Conservation (phyloP, 2,113 vertebrate genomes). For the Eulemur macaco region DNA sequence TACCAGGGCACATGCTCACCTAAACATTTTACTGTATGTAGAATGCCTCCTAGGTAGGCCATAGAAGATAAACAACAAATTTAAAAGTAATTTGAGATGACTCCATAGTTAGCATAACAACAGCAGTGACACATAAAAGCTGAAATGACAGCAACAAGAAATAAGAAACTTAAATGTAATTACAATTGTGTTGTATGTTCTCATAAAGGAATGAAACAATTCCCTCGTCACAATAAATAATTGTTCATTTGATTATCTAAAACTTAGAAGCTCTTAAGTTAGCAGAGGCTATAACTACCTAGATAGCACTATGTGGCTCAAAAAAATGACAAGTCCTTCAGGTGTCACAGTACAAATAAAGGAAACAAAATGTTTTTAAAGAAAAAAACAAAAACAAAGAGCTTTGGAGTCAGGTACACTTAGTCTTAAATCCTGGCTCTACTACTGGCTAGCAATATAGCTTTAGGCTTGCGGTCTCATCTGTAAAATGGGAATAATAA, state of each 20-base stretch:
- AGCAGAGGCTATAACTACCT: background rate
- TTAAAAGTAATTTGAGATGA: background rate
- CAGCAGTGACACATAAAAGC: background rate
- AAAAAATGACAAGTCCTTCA: background rate
- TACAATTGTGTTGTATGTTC: background rate
- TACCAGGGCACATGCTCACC: background rate
- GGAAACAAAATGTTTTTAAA: background rate
- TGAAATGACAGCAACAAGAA: slow-evolving; percentile 1
- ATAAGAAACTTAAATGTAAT: background rate
- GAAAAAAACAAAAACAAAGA: background rate
- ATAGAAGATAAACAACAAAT: background rate
- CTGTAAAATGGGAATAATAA: background rate
- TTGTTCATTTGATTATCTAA: background rate
- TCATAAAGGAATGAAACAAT: background rate
- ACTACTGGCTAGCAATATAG: background rate
- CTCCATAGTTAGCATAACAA: background rate
- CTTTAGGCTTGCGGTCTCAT: background rate
- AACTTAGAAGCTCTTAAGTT: background rate
- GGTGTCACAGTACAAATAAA: background rate
- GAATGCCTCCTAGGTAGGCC: background rate
- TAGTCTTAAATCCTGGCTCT: background rate
- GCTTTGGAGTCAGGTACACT: background rate
- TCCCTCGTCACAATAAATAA: background rate
- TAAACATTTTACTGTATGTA: background rate
- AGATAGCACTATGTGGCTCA: background rate